Percentiles rank a stretch among this genome's conserved stretches.
These are phyloP conservation scores for Zaprionus capensis DNA, from an alignment of 1,140 invertebrate species.

Conservation along the genomic window DNA sequence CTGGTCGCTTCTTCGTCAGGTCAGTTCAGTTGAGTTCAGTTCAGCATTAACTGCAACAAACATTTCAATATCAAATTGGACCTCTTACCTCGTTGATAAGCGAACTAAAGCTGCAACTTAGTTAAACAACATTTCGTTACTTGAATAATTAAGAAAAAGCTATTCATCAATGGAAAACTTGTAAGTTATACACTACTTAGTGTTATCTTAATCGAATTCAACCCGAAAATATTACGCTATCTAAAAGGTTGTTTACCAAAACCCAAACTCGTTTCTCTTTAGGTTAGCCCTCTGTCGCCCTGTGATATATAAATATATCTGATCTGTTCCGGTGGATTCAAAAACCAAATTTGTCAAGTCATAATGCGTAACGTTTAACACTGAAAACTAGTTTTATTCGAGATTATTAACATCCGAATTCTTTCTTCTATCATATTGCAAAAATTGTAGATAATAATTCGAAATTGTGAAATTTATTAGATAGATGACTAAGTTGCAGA, in stretches of 20 bases:
- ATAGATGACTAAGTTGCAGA: background rate
- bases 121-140: constrained; percentile 21
- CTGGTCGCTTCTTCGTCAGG: constrained; percentile 1
- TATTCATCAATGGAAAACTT: constrained; percentile 22
- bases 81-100: background rate
- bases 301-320: constrained; percentile 2
- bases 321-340: constrained; percentile 1
- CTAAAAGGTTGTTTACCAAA: constrained; percentile 15
- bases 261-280: constrained; percentile 12
- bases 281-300: constrained; percentile 1
- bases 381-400: background rate
- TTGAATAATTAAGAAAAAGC: constrained; percentile 18
- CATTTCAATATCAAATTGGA: constrained; percentile 14
- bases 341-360: constrained; percentile 1
- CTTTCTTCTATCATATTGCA: background rate
- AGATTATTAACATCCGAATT: background rate
- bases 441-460: background rate
- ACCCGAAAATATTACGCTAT: constrained; percentile 9
- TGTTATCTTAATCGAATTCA: constrained; percentile 23
- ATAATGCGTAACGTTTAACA: background rate
- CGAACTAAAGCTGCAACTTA: constrained; percentile 8
- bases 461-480: background rate
- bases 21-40: background rate
- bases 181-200: constrained; percentile 4
- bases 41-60: constrained; percentile 10